Base-by-base conservation (phyloP, 2,113 vertebrate genomes). In the Epinephelus fuscoguttatus region DNA sequence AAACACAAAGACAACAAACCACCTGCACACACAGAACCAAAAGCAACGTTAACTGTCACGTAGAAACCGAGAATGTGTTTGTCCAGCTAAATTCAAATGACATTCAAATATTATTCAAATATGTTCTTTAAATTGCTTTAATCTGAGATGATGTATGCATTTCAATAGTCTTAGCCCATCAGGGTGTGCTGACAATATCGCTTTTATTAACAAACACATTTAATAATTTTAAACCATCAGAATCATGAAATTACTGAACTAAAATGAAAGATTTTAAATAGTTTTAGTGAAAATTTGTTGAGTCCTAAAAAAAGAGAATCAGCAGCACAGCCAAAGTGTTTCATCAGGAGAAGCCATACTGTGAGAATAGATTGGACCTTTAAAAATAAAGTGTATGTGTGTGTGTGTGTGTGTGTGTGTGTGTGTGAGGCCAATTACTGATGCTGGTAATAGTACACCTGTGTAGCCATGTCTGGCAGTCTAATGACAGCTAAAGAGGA, bases 401-500 rank as follows among this genome's bases (percentile, higher is more conserved):
- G 37, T 2, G 61, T 59, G n/a, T 25, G 19, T 25, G 9, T 68
- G 55, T 61, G 49, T 77, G 68, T 82, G 78, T 70, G 27, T 60
- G 56, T 66, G 59, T 73, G 76, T 64, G 50, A 75, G 69, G 60
- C 81, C 87, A 86, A 84, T 91, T 89, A 92, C 86, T 82, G 83
- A 88, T 86, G 84, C 75, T 89, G 87, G 91, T 92, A 92, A 92
- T 79, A 87, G 89, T 91, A 92, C 89, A 94, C 93, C 91, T 93
- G 92, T 90, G 80, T 88, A 91, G 86, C 86, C 80, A 91, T 80
- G 89, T 94, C 91, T 94, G 89, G 90, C 80, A 88, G 85, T 70
- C 86, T 91, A 94, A 91, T 93, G 89, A 92, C 86, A 94, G 84
- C 90, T 87, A 92, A 89, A 89, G 89, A 89, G 90, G 93, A 93